These are phyloP conservation scores for Herpetotheres cachinnans DNA, from an alignment of 2,113 vertebrate species.

Conservation along the genomic window DNA sequence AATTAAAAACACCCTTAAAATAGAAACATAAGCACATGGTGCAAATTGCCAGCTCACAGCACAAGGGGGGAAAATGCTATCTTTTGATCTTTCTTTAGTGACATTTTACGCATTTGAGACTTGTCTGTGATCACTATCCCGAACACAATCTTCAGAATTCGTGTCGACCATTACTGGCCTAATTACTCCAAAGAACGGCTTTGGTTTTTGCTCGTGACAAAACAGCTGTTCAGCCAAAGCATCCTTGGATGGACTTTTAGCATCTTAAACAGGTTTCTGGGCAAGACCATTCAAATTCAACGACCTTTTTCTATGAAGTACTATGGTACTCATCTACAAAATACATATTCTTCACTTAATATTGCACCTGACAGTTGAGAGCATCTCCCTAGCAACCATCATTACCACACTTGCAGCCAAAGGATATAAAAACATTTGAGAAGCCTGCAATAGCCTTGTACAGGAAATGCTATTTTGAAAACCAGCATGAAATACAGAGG, in stretches of 20 bases:
- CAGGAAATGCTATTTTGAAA: not conserved
- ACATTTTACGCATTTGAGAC: not conserved
- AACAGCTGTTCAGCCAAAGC: not conserved
- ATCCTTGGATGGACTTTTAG: not conserved
- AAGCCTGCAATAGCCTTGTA: not conserved
- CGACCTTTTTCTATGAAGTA: not conserved
- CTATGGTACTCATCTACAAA: not conserved
- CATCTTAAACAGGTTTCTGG: not conserved
- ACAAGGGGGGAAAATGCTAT: not conserved
- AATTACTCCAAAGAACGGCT: not conserved
- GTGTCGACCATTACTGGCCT: not conserved
- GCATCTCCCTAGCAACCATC: constrained; percentile 9
- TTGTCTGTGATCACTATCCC: not conserved
- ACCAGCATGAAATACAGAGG: not conserved
- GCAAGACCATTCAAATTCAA: not conserved
- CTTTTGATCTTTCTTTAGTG: not conserved
- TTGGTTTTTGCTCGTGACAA: not conserved
- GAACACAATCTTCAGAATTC: not conserved
- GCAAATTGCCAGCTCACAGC: not conserved
- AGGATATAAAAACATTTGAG: not conserved
- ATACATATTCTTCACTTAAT: not conserved
- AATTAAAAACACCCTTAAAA: constrained; percentile 50
- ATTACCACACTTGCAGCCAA: not conserved
- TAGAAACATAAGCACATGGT: not conserved
- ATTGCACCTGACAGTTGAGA: not conserved